Evolutionary conservation across 2,888 invertebrate genomes (phyloP).

Genomic region (Acanthococcus lagerstroemiae): DNA sequence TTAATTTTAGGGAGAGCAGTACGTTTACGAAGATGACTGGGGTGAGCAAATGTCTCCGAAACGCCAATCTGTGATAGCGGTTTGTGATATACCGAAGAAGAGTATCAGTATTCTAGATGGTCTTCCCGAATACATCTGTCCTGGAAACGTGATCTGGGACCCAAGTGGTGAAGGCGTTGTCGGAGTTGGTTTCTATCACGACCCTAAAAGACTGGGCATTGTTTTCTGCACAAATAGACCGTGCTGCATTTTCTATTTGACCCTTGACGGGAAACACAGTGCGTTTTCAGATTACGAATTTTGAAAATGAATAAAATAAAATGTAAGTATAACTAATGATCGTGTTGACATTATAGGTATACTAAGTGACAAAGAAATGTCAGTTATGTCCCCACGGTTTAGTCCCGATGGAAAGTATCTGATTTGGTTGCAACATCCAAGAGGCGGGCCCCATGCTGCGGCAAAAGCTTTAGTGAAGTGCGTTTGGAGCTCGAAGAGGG

Average conservation of each 20-base stretch:
- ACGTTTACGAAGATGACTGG: constrained; percentile 64
- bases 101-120: constrained; percentile 37
- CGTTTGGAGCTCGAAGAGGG: constrained; percentile 40
- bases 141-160: constrained; percentile 45
- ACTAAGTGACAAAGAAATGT: constrained; percentile 45
- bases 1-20: constrained; percentile 56
- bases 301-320: no score
- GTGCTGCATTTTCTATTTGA: constrained; percentile 53
- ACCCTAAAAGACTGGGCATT: constrained; percentile 63
- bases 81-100: constrained; percentile 55
- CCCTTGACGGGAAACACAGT: constrained; percentile 51
- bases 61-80: constrained; percentile 56
- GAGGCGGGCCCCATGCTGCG: constrained; percentile 61
- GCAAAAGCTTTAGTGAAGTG: constrained; percentile 52
- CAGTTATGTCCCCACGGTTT: constrained; percentile 56
- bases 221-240: constrained; percentile 66
- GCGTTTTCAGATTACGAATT: no score
- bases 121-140: constrained; percentile 41
- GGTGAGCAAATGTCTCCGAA: constrained; percentile 74
- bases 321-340: no score
- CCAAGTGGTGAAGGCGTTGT: constrained; percentile 49
- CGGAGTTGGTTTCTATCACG: constrained; percentile 61
- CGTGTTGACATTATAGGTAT: constrained; percentile 48
- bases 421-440: constrained; percentile 60
- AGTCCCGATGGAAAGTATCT: constrained; percentile 52